Conservation (phyloP, 2,113 vertebrate genomes). For the Pungitius pungitius region DNA sequence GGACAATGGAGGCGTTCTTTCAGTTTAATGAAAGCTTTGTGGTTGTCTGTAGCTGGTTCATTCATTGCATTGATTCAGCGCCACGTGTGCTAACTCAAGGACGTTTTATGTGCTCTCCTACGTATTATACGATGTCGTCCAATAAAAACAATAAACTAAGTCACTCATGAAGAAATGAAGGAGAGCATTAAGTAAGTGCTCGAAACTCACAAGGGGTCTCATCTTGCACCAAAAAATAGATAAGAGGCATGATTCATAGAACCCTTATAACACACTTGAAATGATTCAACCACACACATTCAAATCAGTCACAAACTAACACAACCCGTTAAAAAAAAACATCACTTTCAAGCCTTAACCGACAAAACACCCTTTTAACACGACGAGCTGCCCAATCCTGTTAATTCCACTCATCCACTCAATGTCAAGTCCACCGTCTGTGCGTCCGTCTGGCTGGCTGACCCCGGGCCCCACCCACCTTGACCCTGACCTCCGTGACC, state of each 20-base stretch:
- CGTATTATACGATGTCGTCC: background rate
- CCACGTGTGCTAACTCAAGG: slow-evolving; percentile 42
- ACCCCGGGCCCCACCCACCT: slow-evolving; percentile 66
- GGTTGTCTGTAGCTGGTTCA: slow-evolving; percentile 41
- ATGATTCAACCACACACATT: background rate
- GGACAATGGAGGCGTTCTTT: slow-evolving; percentile 55
- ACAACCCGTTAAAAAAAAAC: slow-evolving; percentile 23
- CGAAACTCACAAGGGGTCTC: slow-evolving; percentile 10
- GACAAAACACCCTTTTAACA: slow-evolving; percentile 51
- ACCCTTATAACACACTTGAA: background rate
- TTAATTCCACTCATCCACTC: slow-evolving; percentile 72
- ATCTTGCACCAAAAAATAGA: background rate
- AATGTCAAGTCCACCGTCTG: slow-evolving; percentile 80
- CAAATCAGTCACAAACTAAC: background rate
- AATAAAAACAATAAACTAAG: slow-evolving; percentile 27
- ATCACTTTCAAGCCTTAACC: slow-evolving; percentile 33
- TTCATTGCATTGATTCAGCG: slow-evolving; percentile 52
- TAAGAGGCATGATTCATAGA: slow-evolving; percentile 10
- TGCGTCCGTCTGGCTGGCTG: slow-evolving; percentile 70
- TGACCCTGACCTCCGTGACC: slow-evolving; percentile 68
- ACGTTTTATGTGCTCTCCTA: slow-evolving; percentile 9
- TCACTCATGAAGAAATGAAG: slow-evolving; percentile 5
- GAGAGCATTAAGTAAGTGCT: slow-evolving; percentile 11
- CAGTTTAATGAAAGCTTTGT: slow-evolving; percentile 55
- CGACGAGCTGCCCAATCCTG: slow-evolving; percentile 49